phyloP scores from a whole-genome alignment of 2,113 vertebrate species.

The Artemisiospiza belli region DNA sequence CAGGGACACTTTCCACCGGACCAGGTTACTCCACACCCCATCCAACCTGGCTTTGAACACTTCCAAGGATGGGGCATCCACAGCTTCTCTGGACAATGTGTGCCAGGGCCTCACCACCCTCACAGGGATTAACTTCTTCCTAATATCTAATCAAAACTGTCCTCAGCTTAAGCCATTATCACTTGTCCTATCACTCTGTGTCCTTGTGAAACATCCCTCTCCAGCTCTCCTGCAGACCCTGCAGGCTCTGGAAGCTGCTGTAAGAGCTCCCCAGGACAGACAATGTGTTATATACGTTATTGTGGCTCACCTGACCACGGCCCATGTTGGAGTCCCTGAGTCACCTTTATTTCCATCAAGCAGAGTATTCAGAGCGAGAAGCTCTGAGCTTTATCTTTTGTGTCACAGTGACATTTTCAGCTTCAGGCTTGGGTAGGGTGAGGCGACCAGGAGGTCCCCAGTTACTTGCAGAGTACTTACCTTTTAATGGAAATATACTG shows the following conservation, averaged over 20 bases:
- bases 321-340: background rate
- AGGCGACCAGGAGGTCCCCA: background rate
- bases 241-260: background rate
- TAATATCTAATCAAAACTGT: background rate
- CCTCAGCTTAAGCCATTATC: background rate
- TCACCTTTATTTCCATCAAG: background rate
- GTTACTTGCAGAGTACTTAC: background rate
- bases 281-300: too few relatives aligned
- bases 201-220: background rate
- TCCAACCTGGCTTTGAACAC: background rate
- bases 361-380: accelerated
- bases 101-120: background rate
- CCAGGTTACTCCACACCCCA: background rate
- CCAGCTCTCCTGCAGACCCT: background rate
- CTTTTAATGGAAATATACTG: background rate
- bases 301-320: background rate
- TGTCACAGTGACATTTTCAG: background rate
- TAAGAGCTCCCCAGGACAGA: background rate
- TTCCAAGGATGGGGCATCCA: background rate
- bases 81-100: background rate
- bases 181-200: background rate
- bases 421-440: background rate
- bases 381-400: background rate
- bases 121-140: background rate
- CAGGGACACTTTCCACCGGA: background rate